Base-by-base conservation (phyloP, 2,888 invertebrate genomes). In the Hypselothyrea guttata region DNA sequence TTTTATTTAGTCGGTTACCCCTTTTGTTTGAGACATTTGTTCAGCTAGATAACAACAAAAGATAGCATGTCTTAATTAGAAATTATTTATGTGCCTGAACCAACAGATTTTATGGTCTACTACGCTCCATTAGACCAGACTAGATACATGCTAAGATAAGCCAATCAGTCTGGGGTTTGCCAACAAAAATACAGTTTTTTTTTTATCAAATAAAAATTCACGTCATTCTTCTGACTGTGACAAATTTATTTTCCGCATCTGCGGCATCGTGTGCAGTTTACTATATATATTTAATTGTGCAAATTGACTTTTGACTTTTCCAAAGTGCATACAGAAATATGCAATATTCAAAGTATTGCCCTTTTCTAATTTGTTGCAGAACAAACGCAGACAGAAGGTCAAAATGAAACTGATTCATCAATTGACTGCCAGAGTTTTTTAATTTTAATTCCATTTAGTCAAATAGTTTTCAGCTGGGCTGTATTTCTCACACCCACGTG, bases 61-160 rank as follows among this genome's bases (percentile, higher is more conserved):
- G 48, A n/a, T 47, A 30, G 27, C 22, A 4, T 55, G 45, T 38
- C 61, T 74, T 65, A 82, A 78, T 82, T 82, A 63, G 58, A 22
- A 22, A 22, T 65, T 22, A 22, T 22, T 22, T 22, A 22, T 22
- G 22, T 5, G 2, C 22, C 2, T 22, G 5, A 4, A 22, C 61
- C 67, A 60, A 35, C 22, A 35, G 30, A 63, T 42, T 58, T 42
- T 37, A 55, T 30, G 13, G 54, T 76, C 71, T 71, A 69, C 68
- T 54, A 58, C 59, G 51, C 34, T 30, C 49, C 22, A 66, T 30
- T 54, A 48, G 33, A 37, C 18, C 52, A 7, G 12, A 27, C 15
- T 18, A 15, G 41, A 51, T 66, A 18, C 33, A 4, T 28, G 31
- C 15, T 27, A 18, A 57, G 47, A 57, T 46, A 63, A 56, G 28